phyloP scores from a whole-genome alignment of 2,113 vertebrate species.

The Probosciger aterrimus region DNA sequence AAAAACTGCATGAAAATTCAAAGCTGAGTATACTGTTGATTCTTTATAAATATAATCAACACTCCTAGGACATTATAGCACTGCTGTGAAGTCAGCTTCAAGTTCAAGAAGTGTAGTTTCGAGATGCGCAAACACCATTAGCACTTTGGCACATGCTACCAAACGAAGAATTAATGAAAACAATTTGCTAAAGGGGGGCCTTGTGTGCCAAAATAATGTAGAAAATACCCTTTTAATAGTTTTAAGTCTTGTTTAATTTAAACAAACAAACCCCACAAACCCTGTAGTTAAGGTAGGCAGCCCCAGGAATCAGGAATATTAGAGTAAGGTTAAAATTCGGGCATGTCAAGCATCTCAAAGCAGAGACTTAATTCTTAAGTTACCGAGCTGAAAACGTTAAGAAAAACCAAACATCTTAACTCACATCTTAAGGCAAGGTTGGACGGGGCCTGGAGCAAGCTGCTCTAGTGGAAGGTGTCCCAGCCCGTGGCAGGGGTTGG shows the following conservation, averaged over 20 bases:
- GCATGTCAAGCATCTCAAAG: not conserved
- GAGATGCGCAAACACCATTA: not conserved
- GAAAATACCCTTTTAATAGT: not conserved
- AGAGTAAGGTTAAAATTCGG: not conserved
- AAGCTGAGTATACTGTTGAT: not conserved
- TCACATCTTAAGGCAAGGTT: not conserved
- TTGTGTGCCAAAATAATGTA: not conserved
- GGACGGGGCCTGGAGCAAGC: not conserved
- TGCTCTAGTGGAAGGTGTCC: not conserved
- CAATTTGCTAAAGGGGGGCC: not conserved
- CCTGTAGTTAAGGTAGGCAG: not conserved
- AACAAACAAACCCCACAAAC: not conserved
- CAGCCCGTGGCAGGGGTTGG: not conserved
- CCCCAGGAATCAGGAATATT: not conserved
- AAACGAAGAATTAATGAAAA: not conserved
- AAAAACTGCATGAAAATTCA: not conserved
- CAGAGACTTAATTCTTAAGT: not conserved
- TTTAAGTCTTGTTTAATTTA: not conserved
- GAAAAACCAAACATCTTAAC: not conserved
- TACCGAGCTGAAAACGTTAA: not conserved
- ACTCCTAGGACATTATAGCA: not conserved
- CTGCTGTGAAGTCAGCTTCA: not conserved
- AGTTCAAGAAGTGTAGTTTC: not conserved
- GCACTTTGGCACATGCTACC: not conserved
- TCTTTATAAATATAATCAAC: not conserved